Evolutionary conservation across 1,140 invertebrate species (phyloP).

Genomic region (Aricia agestis): DNA sequence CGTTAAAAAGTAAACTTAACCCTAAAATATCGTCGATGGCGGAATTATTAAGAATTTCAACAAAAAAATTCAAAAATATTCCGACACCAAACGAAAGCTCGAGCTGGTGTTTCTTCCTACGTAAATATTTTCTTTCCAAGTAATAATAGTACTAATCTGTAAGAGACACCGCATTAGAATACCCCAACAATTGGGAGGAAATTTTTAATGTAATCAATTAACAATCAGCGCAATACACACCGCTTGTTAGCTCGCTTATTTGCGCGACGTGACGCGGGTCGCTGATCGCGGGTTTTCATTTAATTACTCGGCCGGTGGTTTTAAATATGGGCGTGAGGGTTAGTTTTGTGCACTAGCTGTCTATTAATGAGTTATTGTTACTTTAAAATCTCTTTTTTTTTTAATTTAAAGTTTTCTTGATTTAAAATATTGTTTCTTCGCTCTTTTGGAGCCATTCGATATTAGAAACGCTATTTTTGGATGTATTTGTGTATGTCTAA

Average conservation of each 20-base stretch:
- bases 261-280: constrained; percentile 67
- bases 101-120: background rate
- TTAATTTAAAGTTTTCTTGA: no score
- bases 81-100: no score
- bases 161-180: constrained; percentile 67
- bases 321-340: constrained; percentile 24
- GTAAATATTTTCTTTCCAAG: background rate
- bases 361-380: background rate
- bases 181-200: constrained; percentile 58
- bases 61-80: background rate
- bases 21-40: no score
- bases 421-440: no score
- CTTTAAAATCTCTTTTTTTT: background rate
- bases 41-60: no score
- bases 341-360: background rate
- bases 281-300: constrained; percentile 58
- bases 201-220: constrained; percentile 76
- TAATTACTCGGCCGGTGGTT: constrained; percentile 48
- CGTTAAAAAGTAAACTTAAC: no score
- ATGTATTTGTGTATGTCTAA: no score
- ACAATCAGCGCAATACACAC: constrained; percentile 75
- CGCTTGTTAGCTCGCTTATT: constrained; percentile 72
- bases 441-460: no score
- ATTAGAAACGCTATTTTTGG: no score
- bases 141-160: constrained; percentile 31